phyloP scores from a whole-genome alignment of 2,797 vertebrate species.

The Mormyrus hasselquistii region DNA sequence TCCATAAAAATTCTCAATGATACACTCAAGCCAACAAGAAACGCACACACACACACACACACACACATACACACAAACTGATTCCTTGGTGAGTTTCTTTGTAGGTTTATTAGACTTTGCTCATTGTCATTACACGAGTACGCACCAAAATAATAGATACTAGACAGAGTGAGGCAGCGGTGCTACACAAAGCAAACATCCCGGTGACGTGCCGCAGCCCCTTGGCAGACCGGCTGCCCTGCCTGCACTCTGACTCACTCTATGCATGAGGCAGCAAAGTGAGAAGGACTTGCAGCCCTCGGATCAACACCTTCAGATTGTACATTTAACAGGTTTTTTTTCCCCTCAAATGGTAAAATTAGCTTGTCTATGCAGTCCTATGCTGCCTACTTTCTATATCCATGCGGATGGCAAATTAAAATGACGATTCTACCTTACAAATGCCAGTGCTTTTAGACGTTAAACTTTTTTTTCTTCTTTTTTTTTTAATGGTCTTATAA shows the following conservation, averaged over 20 bases:
- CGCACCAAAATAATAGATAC: conserved; percentile 64
- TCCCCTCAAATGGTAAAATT: conserved; percentile 65
- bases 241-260: conserved; percentile 52
- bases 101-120: conserved; percentile 72
- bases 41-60: conserved; percentile 9
- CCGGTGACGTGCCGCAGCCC: conserved; percentile 51
- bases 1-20: not conserved
- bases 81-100: conserved; percentile 57
- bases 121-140: conserved; percentile 63
- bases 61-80: conserved; percentile 39
- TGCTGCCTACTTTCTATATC: conserved; percentile 71
- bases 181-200: conserved; percentile 54
- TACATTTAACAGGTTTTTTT: conserved; percentile 60
- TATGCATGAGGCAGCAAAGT: conserved; percentile 55
- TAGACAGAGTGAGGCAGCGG: conserved; percentile 56
- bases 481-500: conserved; percentile 72
- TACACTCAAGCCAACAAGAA: not conserved
- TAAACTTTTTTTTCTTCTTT: conserved; percentile 54
- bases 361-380: conserved; percentile 66
- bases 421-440: conserved; percentile 72
- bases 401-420: conserved; percentile 72
- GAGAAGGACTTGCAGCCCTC: conserved; percentile 53
- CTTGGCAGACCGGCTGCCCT: conserved; percentile 62
- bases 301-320: conserved; percentile 58
- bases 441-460: conserved; percentile 80